These are phyloP conservation scores for Hesperia comma DNA, from an alignment of 2,888 invertebrate species.

Conservation along the genomic window DNA sequence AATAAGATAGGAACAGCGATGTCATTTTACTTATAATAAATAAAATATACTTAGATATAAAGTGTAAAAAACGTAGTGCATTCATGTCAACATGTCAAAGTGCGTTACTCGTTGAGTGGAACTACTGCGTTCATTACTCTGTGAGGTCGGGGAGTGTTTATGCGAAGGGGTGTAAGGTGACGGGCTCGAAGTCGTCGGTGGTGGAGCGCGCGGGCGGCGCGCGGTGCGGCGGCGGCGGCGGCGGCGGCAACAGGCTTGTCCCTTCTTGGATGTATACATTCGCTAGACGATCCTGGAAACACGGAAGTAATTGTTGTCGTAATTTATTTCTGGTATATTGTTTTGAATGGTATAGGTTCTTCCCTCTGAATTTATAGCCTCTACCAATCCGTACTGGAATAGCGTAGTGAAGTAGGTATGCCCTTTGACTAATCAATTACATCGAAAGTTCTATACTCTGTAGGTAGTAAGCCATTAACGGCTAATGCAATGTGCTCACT, in stretches of 20 bases:
- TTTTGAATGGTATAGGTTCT: too few relatives aligned
- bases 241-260: slow-evolving; percentile 87
- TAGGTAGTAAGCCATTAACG: too few relatives aligned
- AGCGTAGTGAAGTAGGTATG: too few relatives aligned
- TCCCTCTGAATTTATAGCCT: too few relatives aligned
- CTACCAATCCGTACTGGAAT: too few relatives aligned
- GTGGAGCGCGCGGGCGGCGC: slow-evolving; percentile 82
- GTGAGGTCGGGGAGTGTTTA: slow-evolving; percentile 45
- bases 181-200: slow-evolving; percentile 86
- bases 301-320: too few relatives aligned
- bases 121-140: slow-evolving; percentile 12
- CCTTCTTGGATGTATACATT: slow-evolving; percentile 87
- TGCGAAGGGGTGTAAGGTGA: slow-evolving; percentile 81
- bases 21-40: not conserved
- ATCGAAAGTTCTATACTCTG: too few relatives aligned
- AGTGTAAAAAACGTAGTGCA: slow-evolving; percentile 1
- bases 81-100: not conserved
- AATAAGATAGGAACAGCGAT: not conserved
- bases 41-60: slow-evolving; percentile 1
- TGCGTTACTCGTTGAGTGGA: not conserved
- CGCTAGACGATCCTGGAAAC: slow-evolving; percentile 84
- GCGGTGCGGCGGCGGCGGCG: slow-evolving; percentile 81
- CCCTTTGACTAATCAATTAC: too few relatives aligned
- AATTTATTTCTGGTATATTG: too few relatives aligned
- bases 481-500: too few relatives aligned